Base-by-base conservation (phyloP, 2,797 vertebrate species). In the Crenuchus spilurus region DNA sequence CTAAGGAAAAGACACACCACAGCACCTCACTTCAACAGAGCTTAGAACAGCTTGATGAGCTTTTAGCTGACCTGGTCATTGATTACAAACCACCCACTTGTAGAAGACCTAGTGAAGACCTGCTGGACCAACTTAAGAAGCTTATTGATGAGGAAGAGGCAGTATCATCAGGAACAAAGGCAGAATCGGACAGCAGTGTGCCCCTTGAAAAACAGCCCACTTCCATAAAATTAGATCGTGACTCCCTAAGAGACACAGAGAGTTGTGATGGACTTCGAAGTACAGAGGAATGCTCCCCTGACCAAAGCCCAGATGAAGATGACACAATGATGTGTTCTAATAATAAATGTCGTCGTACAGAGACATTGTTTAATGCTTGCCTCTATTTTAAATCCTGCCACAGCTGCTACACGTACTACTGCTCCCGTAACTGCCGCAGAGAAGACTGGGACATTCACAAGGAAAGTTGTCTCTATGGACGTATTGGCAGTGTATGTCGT, bases 381-480 rank as follows among this genome's bases (percentile, higher is more conserved):
- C 94, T 99, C 77, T 99, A 99, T 88, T 99, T 99, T 88, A 98
- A 99, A 88, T 97, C 97, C 0, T 99, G 97, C 90, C 97, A 97
- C 92, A 98, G 96, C 90, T 99, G 97, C 91, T 97, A 97, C 84
- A 98, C 97, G 1, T 98, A 98, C 85, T 99, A 99, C 85, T 99
- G 97, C 83, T 98, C 97, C 18, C 93, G 97, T 63, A 95, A 97
- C 88, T 99, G 98, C 87, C 94, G 98, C 42, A 93, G 96, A 0
- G 95, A 97, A 78, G 97, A 99, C 90, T 98, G 97, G 97, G 96
- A 96, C 81, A 90, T 94, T 24, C 97, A 99, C 91, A 98, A 98
- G 85, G 96, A 95, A 80, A 96, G 93, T 86, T 99, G 98, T 7
- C 88, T 97, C 72, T 98, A 97, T 0, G 97, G 97, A 28, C 93